Evolutionary conservation across 2,888 invertebrate genomes (phyloP).

Genomic region (Theretra japonica): DNA sequence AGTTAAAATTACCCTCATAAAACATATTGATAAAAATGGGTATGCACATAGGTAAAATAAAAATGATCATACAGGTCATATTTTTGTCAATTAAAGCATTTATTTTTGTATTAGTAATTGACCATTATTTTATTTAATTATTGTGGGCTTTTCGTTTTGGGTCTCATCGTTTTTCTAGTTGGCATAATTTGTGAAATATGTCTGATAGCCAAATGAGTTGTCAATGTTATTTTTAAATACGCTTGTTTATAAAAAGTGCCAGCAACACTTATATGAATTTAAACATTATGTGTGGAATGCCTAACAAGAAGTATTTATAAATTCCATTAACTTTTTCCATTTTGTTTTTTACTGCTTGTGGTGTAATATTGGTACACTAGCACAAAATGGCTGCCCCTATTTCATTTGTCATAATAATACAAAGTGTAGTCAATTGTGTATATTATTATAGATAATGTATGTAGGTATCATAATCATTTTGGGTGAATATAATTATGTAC

Average conservation of each 20-base stretch:
- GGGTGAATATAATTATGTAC: not conserved
- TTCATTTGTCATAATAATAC: not conserved
- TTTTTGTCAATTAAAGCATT: not conserved
- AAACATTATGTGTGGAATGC: not conserved
- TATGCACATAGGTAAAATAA: too few species aligned
- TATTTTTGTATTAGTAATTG: not conserved
- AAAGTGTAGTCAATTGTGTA: not conserved
- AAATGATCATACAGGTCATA: not conserved
- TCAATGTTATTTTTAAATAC: slow-evolving; percentile 3
- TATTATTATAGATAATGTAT: not conserved
- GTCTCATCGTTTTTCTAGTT: too few species aligned
- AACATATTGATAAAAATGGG: not conserved
- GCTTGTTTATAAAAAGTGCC: not conserved
- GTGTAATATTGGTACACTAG: not conserved
- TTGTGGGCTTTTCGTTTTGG: too few species aligned
- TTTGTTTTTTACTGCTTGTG: not conserved
- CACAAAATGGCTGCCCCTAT: not conserved
- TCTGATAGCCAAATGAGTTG: not conserved
- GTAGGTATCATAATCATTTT: too few species aligned
- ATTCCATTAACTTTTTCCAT: not conserved
- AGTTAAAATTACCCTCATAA: not conserved
- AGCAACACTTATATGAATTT: not conserved
- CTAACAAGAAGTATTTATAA: slow-evolving; percentile 5
- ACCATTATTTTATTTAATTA: too few species aligned
- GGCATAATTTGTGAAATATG: too few species aligned